Conservation (phyloP, 35 echinoderm and acorn worm species). For the Diadema setosum region DNA sequence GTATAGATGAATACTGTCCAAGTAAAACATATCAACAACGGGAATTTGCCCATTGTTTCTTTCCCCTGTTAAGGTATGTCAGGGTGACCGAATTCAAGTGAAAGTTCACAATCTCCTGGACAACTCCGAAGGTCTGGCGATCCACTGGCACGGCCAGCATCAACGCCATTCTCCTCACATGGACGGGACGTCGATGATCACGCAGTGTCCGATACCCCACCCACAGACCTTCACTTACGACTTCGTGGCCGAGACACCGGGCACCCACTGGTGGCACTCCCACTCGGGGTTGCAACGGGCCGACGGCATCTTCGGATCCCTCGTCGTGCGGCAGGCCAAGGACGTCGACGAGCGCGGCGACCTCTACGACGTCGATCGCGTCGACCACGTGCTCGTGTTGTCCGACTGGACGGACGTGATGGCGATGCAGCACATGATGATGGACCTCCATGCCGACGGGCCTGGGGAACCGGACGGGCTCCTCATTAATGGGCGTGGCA, state of each 20-base stretch:
- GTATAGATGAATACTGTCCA: no score
- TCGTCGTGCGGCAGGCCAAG: conserved; percentile 37
- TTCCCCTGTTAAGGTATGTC: conserved; percentile 69
- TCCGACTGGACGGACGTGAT: conserved; percentile 53
- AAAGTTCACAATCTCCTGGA: conserved; percentile 60
- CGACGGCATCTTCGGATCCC: conserved; percentile 61
- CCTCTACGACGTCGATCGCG: conserved; percentile 50
- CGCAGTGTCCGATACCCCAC: conserved; percentile 72
- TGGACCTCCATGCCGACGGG: neutral
- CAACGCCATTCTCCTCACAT: conserved; percentile 48
- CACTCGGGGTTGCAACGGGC: conserved; percentile 64
- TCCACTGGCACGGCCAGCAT: conserved; percentile 91
- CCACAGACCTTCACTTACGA: conserved; percentile 67
- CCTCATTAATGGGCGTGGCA: conserved; percentile 7
- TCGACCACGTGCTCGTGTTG: conserved; percentile 49
- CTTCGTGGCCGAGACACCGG: conserved; percentile 53
- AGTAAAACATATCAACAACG: no score
- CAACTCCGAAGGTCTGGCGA: conserved; percentile 54
- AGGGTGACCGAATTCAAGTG: conserved; percentile 68
- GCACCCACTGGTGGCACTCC: conserved; percentile 86
- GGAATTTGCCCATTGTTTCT: no score
- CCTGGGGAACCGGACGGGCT: neutral
- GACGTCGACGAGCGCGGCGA: conserved; percentile 8
- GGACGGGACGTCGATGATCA: conserved; percentile 71
- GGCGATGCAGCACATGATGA: neutral